These are phyloP conservation scores for Actinernus sp. DNA, from an alignment of 92 coral and sea anemone genomes.

Conservation along the genomic window DNA sequence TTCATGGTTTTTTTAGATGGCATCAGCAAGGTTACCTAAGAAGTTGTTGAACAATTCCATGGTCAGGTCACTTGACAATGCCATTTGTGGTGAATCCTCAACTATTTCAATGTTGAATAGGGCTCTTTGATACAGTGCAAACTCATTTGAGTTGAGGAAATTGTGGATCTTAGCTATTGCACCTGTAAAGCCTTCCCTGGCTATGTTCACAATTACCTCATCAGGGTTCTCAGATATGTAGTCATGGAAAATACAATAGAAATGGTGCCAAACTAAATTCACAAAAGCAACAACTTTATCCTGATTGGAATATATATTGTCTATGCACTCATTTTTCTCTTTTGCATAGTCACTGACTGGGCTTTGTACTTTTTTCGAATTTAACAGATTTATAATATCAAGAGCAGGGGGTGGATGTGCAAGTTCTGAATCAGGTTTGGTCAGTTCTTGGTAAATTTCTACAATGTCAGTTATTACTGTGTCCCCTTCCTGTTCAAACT, in stretches of 20 bases:
- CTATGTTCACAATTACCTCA: neutral
- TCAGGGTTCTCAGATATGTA: neutral
- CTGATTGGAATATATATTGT: neutral
- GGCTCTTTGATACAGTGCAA: too few relatives aligned
- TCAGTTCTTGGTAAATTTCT: constrained; percentile 2
- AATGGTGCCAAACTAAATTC: neutral
- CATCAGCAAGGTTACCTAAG: neutral
- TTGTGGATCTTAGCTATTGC: neutral
- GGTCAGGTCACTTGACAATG: neutral
- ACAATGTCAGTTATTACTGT: constrained; percentile 3
- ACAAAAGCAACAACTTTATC: neutral
- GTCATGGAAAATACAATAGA: neutral
- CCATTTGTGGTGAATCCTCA: neutral
- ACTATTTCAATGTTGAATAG: too few relatives aligned
- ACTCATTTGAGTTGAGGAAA: neutral
- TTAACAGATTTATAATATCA: neutral
- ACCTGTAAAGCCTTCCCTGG: neutral
- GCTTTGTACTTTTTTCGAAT: constrained; percentile 5
- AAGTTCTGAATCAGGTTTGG: constrained; percentile 19
- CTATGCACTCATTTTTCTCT: neutral
- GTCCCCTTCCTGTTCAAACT: constrained; percentile 3
- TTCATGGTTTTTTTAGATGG: neutral
- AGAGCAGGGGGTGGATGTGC: constrained; percentile 4
- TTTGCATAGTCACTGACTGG: constrained; percentile 3
- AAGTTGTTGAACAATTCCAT: neutral